Base-by-base conservation (phyloP, 1,140 invertebrate genomes). In the Vanessa tameamea region DNA sequence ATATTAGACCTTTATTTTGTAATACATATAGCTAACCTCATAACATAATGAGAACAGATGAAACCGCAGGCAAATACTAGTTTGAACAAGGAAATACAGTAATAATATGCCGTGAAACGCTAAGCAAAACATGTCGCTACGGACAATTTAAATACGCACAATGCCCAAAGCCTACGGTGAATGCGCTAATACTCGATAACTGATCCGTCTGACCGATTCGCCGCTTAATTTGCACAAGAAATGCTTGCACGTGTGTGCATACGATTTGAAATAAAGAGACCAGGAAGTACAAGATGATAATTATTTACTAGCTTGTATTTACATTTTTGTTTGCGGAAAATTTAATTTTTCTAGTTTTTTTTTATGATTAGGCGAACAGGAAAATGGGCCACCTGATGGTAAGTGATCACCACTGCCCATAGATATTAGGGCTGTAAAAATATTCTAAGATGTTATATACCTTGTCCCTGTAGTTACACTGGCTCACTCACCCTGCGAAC, bases 81-180 rank as follows among this genome's bases (percentile, higher is more conserved):
- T 43, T 43, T 16, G n/a, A 69, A 69, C 66, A 57, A 69, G 66
- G 66, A 69, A 69, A 23, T 59, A 47, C 53, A 61, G 31, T 31
- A 69, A 43, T 68, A 66, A 66, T 67, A 50, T 43, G 14, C 65
- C 65, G 50, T 67, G 23, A 61, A 61, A 37, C 66, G 31, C 53
- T 69, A 48, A 51, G 20, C 20, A 23, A n/a, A 61, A 55, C n/a
- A 66, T 57, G 66, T 61, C 57, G 20, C 43, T 67, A 69, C 66
- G 66, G 51, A 57, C 53, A 57, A 69, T 69, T 69, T 69, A 69
- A 53, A 57, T 47, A 31, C 50, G 66, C 50, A 59, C 66, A 69
- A 61, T 51, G 53, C 53, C 47, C 53, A 61, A 61, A 61, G 66
- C 26, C 16, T 47, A 47, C 31, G 20, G 64, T 16, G 57, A 47